Evolutionary conservation across 2,888 invertebrate species (phyloP).

Genomic region (Hesperia comma): DNA sequence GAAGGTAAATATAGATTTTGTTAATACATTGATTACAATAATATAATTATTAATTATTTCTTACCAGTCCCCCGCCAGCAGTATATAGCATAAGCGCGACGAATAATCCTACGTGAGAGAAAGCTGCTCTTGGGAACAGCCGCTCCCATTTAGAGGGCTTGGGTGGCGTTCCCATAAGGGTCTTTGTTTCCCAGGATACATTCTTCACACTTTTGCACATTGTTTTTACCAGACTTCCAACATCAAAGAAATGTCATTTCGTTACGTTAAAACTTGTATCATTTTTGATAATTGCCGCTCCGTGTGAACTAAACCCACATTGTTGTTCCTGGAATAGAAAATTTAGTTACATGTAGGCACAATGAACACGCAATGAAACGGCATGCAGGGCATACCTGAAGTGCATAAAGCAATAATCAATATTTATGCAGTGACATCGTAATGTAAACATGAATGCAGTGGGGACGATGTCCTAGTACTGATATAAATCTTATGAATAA

Average conservation of each 20-base stretch:
- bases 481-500: too few relatives aligned
- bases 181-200: slow-evolving; percentile 79
- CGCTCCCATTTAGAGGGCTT: slow-evolving; percentile 75
- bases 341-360: too few relatives aligned
- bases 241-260: background rate
- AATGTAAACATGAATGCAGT: too few relatives aligned
- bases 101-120: slow-evolving; percentile 90
- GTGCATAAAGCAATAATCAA: too few relatives aligned
- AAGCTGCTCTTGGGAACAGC: slow-evolving; percentile 86
- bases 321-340: too few relatives aligned
- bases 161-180: slow-evolving; percentile 74
- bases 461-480: too few relatives aligned
- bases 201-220: slow-evolving; percentile 76
- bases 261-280: slow-evolving; percentile 1
- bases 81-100: slow-evolving; percentile 91
- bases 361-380: too few relatives aligned
- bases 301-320: background rate
- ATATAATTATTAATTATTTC: slow-evolving; percentile 55
- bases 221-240: background rate
- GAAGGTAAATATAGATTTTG: too few relatives aligned
- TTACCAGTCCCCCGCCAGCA: slow-evolving; percentile 91
- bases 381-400: too few relatives aligned
- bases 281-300: background rate
- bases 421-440: too few relatives aligned
- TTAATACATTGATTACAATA: too few relatives aligned